Base-by-base conservation (phyloP, 2,113 vertebrate genomes). In the Parus major region DNA sequence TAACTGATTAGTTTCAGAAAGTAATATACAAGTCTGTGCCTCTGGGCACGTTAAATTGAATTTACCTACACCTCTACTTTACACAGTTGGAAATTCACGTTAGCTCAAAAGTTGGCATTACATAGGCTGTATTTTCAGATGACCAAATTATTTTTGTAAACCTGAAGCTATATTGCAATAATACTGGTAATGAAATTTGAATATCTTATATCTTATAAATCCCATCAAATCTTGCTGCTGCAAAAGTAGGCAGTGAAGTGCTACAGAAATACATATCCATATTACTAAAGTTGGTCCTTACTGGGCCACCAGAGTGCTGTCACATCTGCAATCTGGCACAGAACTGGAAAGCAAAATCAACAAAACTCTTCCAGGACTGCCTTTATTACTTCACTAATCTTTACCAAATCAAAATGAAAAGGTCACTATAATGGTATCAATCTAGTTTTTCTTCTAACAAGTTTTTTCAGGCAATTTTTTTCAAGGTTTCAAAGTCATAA, bases 31-130 rank as follows among this genome's bases (percentile, higher is more conserved):
- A 82, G 42, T 44, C 82, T 88, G 16, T 77, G 90, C 90, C 91
- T 93, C 84, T 80, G 68, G 91, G 75, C 82, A 90, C 35, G 60
- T 85, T 91, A 96, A 95, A 95, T 94, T 94, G 71, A 94, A 97
- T 93, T 94, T 95, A 93, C 63, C 90, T 80, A 70, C 22, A 70
- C 18, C 88, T 90, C 75, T 81, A 55, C 56, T 60, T 91, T 79
- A 72, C 50, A 49, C 73, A 89, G 81, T 27, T 77, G 59, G 78
- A 91, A 95, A 77, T 90, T 52, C 63, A 90, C 64, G 63, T 87
- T 90, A 94, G 55, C 78, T 83, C 50, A 79, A 77, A 85, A 87
- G 57, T 7, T 66, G 50, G n/a, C 55, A 88, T 82, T 93, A 70
- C 79, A 63, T 31, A 73, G 60, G 55, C 18, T 35, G 21, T 60